Percentiles rank a stretch among this genome's conserved stretches.
Conservation (phyloP, 2,888 invertebrate species). For the Mythimna loreyi region DNA sequence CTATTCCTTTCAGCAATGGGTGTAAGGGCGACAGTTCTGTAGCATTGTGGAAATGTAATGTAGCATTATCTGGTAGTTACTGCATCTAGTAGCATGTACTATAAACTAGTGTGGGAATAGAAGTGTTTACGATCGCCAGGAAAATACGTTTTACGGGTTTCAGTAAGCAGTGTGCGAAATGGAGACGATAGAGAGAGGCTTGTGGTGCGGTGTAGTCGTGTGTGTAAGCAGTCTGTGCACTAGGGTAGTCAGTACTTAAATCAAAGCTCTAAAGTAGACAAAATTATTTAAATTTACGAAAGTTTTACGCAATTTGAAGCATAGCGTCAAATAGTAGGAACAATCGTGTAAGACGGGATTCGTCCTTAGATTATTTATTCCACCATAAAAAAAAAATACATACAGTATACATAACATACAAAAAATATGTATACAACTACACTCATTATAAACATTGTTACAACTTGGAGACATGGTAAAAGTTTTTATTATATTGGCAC, state of each 20-base stretch:
- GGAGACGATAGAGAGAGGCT: conserved; percentile 17
- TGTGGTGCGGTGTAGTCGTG: conserved; percentile 41
- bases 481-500: too few relatives aligned
- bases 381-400: too few relatives aligned
- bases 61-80: conserved; percentile 63
- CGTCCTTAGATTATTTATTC: too few relatives aligned
- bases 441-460: too few relatives aligned
- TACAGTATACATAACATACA: too few relatives aligned
- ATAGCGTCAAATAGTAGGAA: too few relatives aligned
- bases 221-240: neutral
- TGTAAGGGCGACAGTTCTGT: conserved; percentile 37
- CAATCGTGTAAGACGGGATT: too few relatives aligned
- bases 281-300: too few relatives aligned
- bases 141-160: conserved; percentile 77
- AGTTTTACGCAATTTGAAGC: too few relatives aligned
- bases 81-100: conserved; percentile 58
- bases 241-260: neutral
- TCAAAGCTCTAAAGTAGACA: too few relatives aligned
- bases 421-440: too few relatives aligned
- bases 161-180: conserved; percentile 60
- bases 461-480: too few relatives aligned
- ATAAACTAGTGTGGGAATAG: conserved; percentile 65
- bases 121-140: conserved; percentile 84
- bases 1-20: neutral
- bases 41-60: conserved; percentile 45